Evolutionary conservation across 2,888 invertebrate species (phyloP), one percentile per base, ranked within the genome.

Genomic region (Bellardia bayeri): DNA sequence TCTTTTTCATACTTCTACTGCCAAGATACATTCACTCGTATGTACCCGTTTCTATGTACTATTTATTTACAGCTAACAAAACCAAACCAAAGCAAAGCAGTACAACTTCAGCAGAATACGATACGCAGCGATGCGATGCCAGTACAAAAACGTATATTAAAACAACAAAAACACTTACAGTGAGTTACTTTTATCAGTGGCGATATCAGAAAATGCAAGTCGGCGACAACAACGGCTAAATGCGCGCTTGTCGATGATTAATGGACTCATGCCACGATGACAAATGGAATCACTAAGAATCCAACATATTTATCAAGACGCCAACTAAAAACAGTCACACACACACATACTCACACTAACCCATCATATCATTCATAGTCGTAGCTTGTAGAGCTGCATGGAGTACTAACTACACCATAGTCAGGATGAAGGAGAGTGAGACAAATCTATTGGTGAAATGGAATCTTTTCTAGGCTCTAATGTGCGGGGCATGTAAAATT

Each of bases 241-340:
- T 76, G 80, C 87, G 81, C 78, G 81, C 81, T 87, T 85, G 88
- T 74, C 89, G 88, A 90, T 91, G 91, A 91, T 91, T 90, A 91
- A 91, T 91, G 91, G 89, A 89, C 89, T 89, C 89, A 85, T 89
- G 90, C 85, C 90, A 90, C 85, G 88, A 90, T 91, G 91, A 91
- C 91, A 91, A 91, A 91, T 91, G 91, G 89, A 90, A 91, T 90
- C 90, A 90, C 89, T 89, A 88, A 83, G 88, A 89, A 90, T 89
- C 90, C 90, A 88, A 89, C 89, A 88, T 89, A 90, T 90, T 90
- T 90, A 91, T 90, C 91, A 91, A 90, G 86, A 89, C 86, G 89
- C 84, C 84, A 86, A 88, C 83, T 86, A 37, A 75, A 78, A 71
- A 68, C 68, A 66, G 54, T 76, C 74, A 63, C 66, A 75, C 71